phyloP scores from a whole-genome alignment of 2,888 invertebrate species.

The Agriopis aurantiaria region DNA sequence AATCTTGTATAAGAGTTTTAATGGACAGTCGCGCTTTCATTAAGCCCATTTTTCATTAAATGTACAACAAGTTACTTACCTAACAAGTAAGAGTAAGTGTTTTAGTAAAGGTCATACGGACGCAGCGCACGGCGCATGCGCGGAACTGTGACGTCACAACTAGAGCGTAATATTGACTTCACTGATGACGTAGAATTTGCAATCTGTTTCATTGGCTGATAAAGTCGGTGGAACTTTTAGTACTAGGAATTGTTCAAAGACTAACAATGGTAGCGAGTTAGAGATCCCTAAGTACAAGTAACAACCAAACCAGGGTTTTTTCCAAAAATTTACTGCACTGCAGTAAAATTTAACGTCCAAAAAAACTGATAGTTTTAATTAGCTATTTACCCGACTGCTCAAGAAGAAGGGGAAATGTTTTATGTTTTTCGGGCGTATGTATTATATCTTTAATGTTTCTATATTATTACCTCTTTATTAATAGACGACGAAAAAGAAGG shows the following conservation, averaged over 20 bases:
- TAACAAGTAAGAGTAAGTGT: conserved; percentile 35
- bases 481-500: too few species aligned
- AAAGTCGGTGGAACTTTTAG: not conserved
- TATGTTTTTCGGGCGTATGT: too few species aligned
- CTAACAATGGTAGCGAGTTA: not conserved
- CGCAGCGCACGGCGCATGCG: conserved; percentile 63
- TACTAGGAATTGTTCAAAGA: not conserved
- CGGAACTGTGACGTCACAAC: conserved; percentile 69
- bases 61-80: not conserved
- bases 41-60: not conserved
- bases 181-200: conserved; percentile 15
- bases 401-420: too few species aligned
- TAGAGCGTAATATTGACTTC: conserved; percentile 68
- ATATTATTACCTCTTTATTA: too few species aligned
- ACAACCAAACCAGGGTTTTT: too few species aligned
- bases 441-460: too few species aligned
- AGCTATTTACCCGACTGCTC: too few species aligned
- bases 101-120: conserved; percentile 67
- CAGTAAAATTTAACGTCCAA: too few species aligned
- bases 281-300: too few species aligned
- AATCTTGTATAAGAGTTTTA: not conserved
- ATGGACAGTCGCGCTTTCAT: not conserved
- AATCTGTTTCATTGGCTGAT: not conserved
- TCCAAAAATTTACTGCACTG: too few species aligned
- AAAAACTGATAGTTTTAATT: too few species aligned